Evolutionary conservation across 2,888 invertebrate species (phyloP).

Genomic region (Sarcophaga subvicina): DNA sequence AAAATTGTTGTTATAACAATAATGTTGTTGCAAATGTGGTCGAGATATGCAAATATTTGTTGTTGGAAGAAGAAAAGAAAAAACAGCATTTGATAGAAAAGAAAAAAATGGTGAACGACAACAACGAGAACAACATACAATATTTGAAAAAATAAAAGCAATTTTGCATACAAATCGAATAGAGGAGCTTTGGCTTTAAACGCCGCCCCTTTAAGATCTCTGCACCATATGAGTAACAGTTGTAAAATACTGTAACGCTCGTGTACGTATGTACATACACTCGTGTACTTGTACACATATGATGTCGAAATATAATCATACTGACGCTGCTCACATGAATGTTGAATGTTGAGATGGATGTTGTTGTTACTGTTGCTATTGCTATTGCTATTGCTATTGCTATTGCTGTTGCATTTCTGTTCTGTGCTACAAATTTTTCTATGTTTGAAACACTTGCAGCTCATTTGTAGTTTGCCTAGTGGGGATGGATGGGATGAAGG

Average conservation of each 20-base stretch:
- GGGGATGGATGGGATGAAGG: neutral
- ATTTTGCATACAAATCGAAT: slow-evolving; percentile 30
- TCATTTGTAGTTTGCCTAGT: slow-evolving; percentile 61
- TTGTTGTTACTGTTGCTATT: slow-evolving; percentile 16
- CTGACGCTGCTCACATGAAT: slow-evolving; percentile 34
- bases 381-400: neutral
- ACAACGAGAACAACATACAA: slow-evolving; percentile 26
- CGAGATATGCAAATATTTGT: slow-evolving; percentile 56
- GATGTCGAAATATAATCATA: slow-evolving; percentile 33
- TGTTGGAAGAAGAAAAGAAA: slow-evolving; percentile 27
- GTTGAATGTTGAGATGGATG: slow-evolving; percentile 8
- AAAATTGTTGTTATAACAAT: slow-evolving; percentile 36
- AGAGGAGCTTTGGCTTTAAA: slow-evolving; percentile 36
- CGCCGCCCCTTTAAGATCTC: slow-evolving; percentile 61
- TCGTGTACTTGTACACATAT: slow-evolving; percentile 38
- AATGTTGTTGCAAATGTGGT: slow-evolving; percentile 13
- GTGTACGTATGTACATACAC: neutral
- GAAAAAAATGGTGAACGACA: slow-evolving; percentile 55
- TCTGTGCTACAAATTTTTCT: slow-evolving; percentile 67
- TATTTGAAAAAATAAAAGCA: slow-evolving; percentile 43
- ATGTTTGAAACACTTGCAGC: slow-evolving; percentile 69
- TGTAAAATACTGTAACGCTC: too few relatives aligned
- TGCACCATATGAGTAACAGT: neutral
- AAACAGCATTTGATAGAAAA: slow-evolving; percentile 39
- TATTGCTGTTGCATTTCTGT: slow-evolving; percentile 21